These are phyloP conservation scores for Tiliqua scincoides DNA, from an alignment of 2,113 vertebrate genomes.

Conservation along the genomic window DNA sequence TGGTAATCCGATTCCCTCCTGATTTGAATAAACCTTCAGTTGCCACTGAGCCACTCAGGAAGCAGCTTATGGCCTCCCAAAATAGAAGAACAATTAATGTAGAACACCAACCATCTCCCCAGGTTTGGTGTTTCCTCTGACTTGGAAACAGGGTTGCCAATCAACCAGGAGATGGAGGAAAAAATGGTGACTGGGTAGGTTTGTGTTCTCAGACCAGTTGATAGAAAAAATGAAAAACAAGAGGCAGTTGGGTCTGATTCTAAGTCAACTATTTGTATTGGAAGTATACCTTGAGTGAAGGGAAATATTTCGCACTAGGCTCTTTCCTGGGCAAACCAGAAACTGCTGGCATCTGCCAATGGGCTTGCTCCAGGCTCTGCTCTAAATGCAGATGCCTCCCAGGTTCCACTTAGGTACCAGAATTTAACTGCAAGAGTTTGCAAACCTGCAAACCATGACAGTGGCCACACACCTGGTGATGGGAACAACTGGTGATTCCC, in stretches of 20 bases:
- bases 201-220: no score
- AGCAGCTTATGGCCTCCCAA: conserved; percentile 29
- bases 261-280: not conserved
- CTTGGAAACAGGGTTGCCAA: not conserved
- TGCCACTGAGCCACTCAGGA: conserved; percentile 45
- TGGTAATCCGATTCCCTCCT: conserved; percentile 10
- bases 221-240: no score
- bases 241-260: no score
- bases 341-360: not conserved
- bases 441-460: not conserved
- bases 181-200: no score
- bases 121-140: not conserved
- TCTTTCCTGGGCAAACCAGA: not conserved
- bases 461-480: not conserved
- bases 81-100: conserved; percentile 40
- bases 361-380: not conserved
- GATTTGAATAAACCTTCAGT: conserved; percentile 40
- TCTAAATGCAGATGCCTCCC: no score
- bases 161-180: not conserved
- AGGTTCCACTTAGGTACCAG: not conserved
- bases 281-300: not conserved
- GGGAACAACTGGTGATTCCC: not conserved
- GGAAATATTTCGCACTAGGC: no score
- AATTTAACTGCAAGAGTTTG: not conserved
- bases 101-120: not conserved